Evolutionary conservation across 92 coral and sea anemone genomes (phyloP).

Genomic region (Paramuricea clavata): DNA sequence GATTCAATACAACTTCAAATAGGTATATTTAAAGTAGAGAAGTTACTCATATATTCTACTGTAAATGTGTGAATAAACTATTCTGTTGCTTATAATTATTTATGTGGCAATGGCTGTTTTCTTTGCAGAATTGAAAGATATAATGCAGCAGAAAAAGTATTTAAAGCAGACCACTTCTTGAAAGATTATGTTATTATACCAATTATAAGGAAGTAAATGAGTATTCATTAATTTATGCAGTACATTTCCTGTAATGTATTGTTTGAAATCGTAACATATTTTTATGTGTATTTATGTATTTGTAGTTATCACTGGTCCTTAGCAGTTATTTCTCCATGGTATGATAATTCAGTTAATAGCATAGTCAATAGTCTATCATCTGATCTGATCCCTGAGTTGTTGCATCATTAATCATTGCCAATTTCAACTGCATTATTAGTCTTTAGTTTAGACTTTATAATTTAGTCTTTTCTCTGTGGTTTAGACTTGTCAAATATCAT

Average conservation of each 20-base stretch:
- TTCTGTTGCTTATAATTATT: too few relatives aligned
- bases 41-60: not conserved
- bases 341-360: not conserved
- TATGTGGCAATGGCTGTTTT: not conserved
- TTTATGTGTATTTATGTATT: not conserved
- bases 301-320: constrained; percentile 21
- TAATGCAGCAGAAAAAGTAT: constrained; percentile 20
- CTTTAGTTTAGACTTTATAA: too few relatives aligned
- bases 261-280: too few relatives aligned
- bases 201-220: constrained; percentile 1
- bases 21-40: not conserved
- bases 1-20: constrained; percentile 1
- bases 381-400: too few relatives aligned
- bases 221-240: not conserved
- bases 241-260: too few relatives aligned
- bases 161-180: not conserved
- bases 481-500: too few relatives aligned
- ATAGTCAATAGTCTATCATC: too few relatives aligned
- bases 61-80: too few relatives aligned
- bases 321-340: constrained; percentile 25
- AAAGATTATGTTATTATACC: constrained; percentile 19
- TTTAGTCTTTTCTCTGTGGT: too few relatives aligned
- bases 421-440: too few relatives aligned
- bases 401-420: too few relatives aligned
- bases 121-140: not conserved